A percentile compares a stretch with the other conserved stretches of the same genome.
Conservation (phyloP, 2,113 vertebrate species). For the Rhabdornis inornatus region DNA sequence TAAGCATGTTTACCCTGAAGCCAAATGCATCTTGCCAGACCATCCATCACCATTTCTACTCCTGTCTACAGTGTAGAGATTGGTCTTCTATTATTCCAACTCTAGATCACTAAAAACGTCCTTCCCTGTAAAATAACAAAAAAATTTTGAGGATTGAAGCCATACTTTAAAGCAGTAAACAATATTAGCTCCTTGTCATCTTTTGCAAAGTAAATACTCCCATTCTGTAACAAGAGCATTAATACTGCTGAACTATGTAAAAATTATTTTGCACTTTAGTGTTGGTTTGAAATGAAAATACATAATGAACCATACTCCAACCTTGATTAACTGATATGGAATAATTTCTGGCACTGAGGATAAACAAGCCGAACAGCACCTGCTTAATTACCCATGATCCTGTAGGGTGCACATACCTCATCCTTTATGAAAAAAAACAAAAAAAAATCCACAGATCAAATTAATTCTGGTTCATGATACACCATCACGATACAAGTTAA, state of each 20-base stretch:
- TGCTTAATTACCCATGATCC: neutral
- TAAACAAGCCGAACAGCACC: neutral
- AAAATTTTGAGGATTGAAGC: neutral
- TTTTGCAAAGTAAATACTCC: neutral
- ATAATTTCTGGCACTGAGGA: neutral
- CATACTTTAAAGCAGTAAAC: neutral
- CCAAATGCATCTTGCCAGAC: conserved; percentile 12
- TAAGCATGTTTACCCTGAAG: neutral
- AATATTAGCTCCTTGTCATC: neutral
- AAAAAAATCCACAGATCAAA: neutral
- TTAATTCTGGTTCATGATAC: neutral
- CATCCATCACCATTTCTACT: conserved; percentile 29
- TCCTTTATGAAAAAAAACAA: neutral
- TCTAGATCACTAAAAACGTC: neutral
- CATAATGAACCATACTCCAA: neutral
- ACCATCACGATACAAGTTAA: neutral
- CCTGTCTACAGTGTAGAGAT: neutral
- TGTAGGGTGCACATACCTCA: neutral
- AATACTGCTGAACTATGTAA: neutral
- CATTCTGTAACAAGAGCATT: neutral
- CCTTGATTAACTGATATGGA: neutral
- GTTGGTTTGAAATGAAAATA: neutral
- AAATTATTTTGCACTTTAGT: neutral
- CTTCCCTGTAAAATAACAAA: neutral
- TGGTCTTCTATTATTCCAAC: neutral